A percentile compares a stretch with the other conserved stretches of the same genome.
These are phyloP conservation scores for Rhagoletis zephyria DNA, from an alignment of 1,140 invertebrate species.

Conservation along the genomic window DNA sequence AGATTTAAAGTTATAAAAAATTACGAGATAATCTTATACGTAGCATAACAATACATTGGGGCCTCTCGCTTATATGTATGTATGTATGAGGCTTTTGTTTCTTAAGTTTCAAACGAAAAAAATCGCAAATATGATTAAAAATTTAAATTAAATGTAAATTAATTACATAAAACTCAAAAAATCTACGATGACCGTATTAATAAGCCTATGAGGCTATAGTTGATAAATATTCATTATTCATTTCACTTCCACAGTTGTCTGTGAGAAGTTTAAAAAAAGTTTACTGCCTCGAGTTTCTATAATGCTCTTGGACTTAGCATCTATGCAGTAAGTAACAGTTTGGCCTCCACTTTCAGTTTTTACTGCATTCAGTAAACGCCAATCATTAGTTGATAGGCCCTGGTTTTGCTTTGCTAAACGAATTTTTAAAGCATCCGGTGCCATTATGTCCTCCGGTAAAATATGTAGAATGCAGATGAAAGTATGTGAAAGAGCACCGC, in stretches of 20 bases:
- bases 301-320: not conserved
- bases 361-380: not conserved
- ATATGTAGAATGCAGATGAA: not conserved
- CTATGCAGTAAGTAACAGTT: not conserved
- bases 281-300: not conserved
- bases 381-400: not conserved
- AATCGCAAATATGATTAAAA: too few relatives aligned
- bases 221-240: too few relatives aligned
- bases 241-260: not conserved
- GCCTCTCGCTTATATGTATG: too few relatives aligned
- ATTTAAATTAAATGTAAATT: too few relatives aligned
- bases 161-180: too few relatives aligned
- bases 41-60: too few relatives aligned
- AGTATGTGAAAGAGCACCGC: not conserved
- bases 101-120: too few relatives aligned
- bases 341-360: not conserved
- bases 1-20: too few relatives aligned
- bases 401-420: not conserved
- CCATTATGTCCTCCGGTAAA: not conserved
- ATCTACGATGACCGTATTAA: too few relatives aligned
- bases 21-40: too few relatives aligned
- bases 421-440: not conserved
- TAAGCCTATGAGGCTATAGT: too few relatives aligned
- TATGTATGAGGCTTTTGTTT: too few relatives aligned
- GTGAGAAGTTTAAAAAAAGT: slow-evolving; percentile 37